These are phyloP conservation scores for Eilema depressum DNA, from an alignment of 2,888 invertebrate species.

Conservation along the genomic window DNA sequence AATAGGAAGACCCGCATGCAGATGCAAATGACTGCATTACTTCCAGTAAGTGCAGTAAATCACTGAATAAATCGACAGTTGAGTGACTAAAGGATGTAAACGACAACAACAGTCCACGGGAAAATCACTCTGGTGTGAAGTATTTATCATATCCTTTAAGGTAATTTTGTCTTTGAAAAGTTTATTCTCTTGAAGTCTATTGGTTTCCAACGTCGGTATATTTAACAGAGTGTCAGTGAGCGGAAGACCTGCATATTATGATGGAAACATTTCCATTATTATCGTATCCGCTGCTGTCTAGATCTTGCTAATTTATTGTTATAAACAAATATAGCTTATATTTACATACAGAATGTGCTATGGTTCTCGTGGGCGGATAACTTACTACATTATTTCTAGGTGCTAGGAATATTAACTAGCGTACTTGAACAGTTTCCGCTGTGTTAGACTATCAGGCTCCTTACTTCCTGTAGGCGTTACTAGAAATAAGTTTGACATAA, in stretches of 20 bases:
- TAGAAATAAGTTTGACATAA: neutral
- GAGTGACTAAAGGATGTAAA: neutral
- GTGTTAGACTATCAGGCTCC: neutral
- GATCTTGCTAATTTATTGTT: conserved; percentile 15
- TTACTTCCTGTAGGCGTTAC: conserved; percentile 7
- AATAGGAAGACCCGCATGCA: conserved; percentile 17
- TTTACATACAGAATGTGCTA: conserved; percentile 5
- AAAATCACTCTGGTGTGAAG: neutral
- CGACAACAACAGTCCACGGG: neutral
- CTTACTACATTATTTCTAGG: neutral
- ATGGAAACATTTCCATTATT: conserved; percentile 16
- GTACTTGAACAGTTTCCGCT: conserved; percentile 13
- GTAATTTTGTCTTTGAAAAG: neutral
- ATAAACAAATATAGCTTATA: neutral
- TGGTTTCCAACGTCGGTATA: neutral
- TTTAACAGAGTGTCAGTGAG: conserved; percentile 8
- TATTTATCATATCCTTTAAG: neutral
- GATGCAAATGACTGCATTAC: conserved; percentile 12
- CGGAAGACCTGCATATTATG: conserved; percentile 14
- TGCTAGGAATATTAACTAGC: conserved; percentile 14
- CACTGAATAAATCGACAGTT: neutral
- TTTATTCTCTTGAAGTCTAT: neutral
- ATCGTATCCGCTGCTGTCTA: conserved; percentile 19
- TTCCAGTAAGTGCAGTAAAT: conserved; percentile 19
- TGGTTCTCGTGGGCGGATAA: conserved; percentile 5